A percentile compares a stretch with the other conserved stretches of the same genome.
These are phyloP conservation scores for Laticauda laticaudata DNA, from an alignment of 2,113 vertebrate genomes.

Conservation along the genomic window DNA sequence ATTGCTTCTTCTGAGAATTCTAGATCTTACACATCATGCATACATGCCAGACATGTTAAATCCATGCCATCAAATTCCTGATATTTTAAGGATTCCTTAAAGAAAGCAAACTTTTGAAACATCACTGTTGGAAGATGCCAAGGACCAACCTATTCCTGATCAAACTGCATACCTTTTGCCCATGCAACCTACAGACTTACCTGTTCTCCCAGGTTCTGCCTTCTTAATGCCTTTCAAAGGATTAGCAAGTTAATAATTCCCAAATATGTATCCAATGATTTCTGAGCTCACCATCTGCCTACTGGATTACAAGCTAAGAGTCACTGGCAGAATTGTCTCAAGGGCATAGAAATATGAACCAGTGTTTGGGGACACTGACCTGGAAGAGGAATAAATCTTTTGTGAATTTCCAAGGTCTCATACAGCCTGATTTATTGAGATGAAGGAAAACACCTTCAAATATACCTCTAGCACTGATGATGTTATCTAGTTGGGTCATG, in stretches of 20 bases:
- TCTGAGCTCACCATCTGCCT: background rate
- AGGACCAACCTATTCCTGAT: background rate
- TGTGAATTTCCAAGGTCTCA: background rate
- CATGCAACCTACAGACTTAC: background rate
- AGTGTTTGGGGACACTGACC: background rate
- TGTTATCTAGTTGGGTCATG: background rate
- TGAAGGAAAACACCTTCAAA: background rate
- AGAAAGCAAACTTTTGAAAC: background rate
- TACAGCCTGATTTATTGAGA: background rate
- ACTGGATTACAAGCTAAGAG: background rate
- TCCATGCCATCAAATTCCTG: background rate
- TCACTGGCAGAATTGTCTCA: background rate
- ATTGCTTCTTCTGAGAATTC: background rate
- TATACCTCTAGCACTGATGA: background rate
- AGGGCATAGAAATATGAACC: background rate
- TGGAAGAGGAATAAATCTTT: background rate
- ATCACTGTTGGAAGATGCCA: background rate
- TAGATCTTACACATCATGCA: background rate
- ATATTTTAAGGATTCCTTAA: background rate
- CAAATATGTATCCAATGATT: background rate
- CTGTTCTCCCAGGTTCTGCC: background rate
- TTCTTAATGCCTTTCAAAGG: background rate
- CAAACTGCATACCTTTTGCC: background rate
- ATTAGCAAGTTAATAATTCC: constrained; percentile 29
- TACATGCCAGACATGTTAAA: background rate